Conservation (phyloP, 1,140 invertebrate species). For the Colletes latitarsis region DNA sequence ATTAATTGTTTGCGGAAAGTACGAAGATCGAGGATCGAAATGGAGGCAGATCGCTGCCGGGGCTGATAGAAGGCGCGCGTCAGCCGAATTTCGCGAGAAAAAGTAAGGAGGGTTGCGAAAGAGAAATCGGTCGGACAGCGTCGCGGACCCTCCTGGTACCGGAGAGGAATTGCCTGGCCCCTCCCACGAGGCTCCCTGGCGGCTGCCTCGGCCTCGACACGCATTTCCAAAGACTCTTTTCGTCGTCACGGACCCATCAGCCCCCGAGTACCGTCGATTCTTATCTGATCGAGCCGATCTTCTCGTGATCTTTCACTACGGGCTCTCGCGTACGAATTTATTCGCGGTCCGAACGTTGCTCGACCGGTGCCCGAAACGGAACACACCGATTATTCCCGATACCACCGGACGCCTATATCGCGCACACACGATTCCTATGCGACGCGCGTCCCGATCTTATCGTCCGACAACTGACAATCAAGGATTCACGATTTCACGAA, state of each 20-base stretch:
- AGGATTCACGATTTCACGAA: slow-evolving; percentile 36
- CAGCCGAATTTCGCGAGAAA: slow-evolving; percentile 18
- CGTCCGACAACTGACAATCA: slow-evolving; percentile 42
- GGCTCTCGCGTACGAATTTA: slow-evolving; percentile 54
- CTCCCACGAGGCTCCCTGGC: slow-evolving; percentile 60
- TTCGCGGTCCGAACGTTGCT: slow-evolving; percentile 34
- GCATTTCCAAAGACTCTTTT: slow-evolving; percentile 73
- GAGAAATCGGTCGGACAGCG: slow-evolving; percentile 62
- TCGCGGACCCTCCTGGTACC: slow-evolving; percentile 43
- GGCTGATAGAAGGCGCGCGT: too few relatives aligned
- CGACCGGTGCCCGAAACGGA: background rate
- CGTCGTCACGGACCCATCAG: slow-evolving; percentile 69
- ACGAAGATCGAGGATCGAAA: too few relatives aligned
- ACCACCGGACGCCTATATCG: background rate
- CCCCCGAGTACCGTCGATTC: slow-evolving; percentile 62
- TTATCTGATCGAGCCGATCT: slow-evolving; percentile 65
- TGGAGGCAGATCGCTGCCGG: too few relatives aligned
- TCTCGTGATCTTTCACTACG: slow-evolving; percentile 62
- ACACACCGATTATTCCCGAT: slow-evolving; percentile 26
- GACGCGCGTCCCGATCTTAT: slow-evolving; percentile 31
- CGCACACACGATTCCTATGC: slow-evolving; percentile 9
- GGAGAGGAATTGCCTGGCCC: slow-evolving; percentile 66
- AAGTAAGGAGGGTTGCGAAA: slow-evolving; percentile 66
- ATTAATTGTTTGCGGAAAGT: too few relatives aligned
- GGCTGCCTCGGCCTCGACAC: slow-evolving; percentile 72